Evolutionary conservation across 2,797 vertebrate genomes (phyloP), one percentile per base, ranked within the genome.

Genomic region (Rhyacichthys aspro): DNA sequence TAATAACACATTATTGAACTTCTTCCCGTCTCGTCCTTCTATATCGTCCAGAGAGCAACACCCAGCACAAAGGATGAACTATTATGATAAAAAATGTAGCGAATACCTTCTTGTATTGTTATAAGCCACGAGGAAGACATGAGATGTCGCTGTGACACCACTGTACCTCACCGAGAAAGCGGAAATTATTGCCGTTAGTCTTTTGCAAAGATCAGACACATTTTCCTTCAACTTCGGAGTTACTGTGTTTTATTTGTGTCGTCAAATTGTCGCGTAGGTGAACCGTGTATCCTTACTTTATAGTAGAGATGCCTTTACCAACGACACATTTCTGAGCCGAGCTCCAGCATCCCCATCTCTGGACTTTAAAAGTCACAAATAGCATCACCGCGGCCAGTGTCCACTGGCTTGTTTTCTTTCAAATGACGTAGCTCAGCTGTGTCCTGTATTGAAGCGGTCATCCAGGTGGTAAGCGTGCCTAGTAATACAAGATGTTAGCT

Each of bases 401-500:
- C 11, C 12, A 39, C 47, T 50, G 12, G 10, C 52, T 62, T 42
- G 55, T 61, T 23, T 48, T 45, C 46, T 62, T 45, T 49, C 15
- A 54, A 45, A 16, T 47, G 43, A 55, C 58, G 36, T 38, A 36
- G 28, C 34, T 38, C 65, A 38, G 65, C 65, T 70, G 71, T 74
- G 64, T 54, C 17, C 16, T 54, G 19, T 59, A 41, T 55, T n/a
- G 38, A 67, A 67, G 41, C 28, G 9, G 50, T 63, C 67, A 78
- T 76, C 85, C 91, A 92, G 91, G 74, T 92, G 89, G 83, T 70
- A 54, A 84, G 79, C 79, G 63, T 75, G 63, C 66, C 55, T 62
- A 42, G 90, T 88, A 91, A 90, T 83, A 44, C 71, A 86, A 92
- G 86, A 90, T 52, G 90, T 82, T 65, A 89, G 61, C 58, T 67